Evolutionary conservation across 2,797 vertebrate genomes (phyloP).

Genomic region (Spheniscus humboldti): DNA sequence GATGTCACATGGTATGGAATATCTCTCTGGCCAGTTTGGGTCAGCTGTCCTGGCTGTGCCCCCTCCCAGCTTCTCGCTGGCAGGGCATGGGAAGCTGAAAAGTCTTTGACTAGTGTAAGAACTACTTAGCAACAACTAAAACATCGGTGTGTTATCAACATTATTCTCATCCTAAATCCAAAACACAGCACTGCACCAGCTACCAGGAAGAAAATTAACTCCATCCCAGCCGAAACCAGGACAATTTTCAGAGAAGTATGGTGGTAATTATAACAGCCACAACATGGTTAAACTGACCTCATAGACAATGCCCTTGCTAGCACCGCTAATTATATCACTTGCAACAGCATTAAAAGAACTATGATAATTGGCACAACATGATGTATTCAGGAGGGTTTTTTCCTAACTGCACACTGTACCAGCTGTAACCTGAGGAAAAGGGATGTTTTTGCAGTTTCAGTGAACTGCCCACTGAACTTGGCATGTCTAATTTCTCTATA

Average conservation of each 20-base stretch:
- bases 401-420: slow-evolving; percentile 1
- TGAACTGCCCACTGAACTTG: not conserved
- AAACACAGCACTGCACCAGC: too few species aligned
- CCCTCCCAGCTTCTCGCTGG: too few species aligned
- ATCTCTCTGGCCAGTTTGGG: too few species aligned
- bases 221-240: too few species aligned
- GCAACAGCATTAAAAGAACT: not conserved
- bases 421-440: slow-evolving; percentile 16
- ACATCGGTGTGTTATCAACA: too few species aligned
- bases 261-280: not conserved
- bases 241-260: not conserved
- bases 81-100: too few species aligned
- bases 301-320: not conserved
- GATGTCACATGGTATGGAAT: too few species aligned
- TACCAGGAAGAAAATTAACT: too few species aligned
- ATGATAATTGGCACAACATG: slow-evolving; percentile 24
- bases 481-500: not conserved
- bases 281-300: not conserved
- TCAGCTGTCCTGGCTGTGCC: too few species aligned
- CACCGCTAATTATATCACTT: slow-evolving; percentile 46
- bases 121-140: too few species aligned
- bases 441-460: not conserved
- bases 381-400: slow-evolving; percentile 8
- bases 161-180: too few species aligned
- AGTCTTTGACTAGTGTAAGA: too few species aligned